phyloP scores from a whole-genome alignment of 2,888 invertebrate species.

The Drosophila dives region DNA sequence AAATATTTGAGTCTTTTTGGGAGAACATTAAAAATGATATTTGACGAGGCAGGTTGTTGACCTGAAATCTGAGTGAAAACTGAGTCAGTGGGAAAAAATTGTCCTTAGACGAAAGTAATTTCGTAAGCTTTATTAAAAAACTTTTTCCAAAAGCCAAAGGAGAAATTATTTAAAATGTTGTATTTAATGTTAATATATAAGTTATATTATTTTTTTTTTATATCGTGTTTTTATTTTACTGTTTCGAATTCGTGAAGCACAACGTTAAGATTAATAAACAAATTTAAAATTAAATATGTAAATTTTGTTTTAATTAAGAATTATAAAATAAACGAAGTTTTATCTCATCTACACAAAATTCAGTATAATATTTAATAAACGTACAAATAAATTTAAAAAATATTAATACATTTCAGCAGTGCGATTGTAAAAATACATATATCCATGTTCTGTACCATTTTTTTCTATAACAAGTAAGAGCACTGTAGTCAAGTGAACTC shows the following conservation, averaged over 20 bases:
- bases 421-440: not conserved
- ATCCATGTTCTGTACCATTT: not conserved
- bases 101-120: not conserved
- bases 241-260: too few species aligned
- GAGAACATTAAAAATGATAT: constrained; percentile 5
- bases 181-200: not conserved
- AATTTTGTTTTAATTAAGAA: not conserved
- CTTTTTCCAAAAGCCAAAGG: not conserved
- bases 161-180: not conserved
- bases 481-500: too few species aligned
- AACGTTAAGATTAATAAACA: too few species aligned
- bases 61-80: constrained; percentile 5
- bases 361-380: not conserved
- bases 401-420: not conserved
- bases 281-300: not conserved
- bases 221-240: too few species aligned
- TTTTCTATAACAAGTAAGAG: not conserved
- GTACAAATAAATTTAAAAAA: not conserved
- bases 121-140: not conserved
- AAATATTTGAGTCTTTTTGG: constrained; percentile 3
- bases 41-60: constrained; percentile 3
- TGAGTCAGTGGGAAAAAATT: not conserved
- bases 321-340: not conserved
- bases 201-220: too few species aligned
- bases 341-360: not conserved